Evolutionary conservation across 1,140 invertebrate genomes (phyloP), one percentile per base, ranked within the genome.

Genomic region (Pectinophora gossypiella): DNA sequence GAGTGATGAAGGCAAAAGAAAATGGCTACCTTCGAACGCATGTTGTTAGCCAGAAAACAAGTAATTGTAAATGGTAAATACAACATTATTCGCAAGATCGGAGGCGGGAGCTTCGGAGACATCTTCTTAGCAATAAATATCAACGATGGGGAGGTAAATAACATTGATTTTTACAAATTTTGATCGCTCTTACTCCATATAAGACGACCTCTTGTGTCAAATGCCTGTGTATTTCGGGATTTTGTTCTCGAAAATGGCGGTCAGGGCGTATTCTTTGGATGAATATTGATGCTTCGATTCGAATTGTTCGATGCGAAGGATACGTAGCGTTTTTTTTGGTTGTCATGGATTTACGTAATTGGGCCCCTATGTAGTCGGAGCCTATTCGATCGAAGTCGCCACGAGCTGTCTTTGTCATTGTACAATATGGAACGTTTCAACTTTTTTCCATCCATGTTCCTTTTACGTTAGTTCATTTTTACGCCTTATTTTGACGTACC

Each of bases 41-140:
- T 76, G 72, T 79, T 77, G 76, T 69, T 78, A 60, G 59, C 69
- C 65, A 73, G 72, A 67, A 73, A 73, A 72, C 94, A 96, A 77
- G 92, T 96, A 84, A 90, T 96, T 73, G 94, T 98, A 79, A 95
- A 93, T 78, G 93, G 93, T 71, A 98, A 97, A 89, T 99, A 99
- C 90, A 94, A 97, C 81, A 91, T 99, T 71, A 94, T 99, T 74
- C 92, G 98, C 61, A 99, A 99, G 92, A 99, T 99, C 80, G 98
- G 90, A 80, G 98, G 96, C 82, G 98, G 98, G 64, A 99, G 98
- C 23, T 99, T 99, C 87, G 98, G 98, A 78, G 98, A 99, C 89
- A 99, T 99, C 77, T 99, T 98, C 89, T 91, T 99, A 72, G 97
- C 95, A 58, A 97, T 99, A 87, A 98, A 98, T 90, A 93, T 97